Evolutionary conservation across 1,140 invertebrate genomes (phyloP), one percentile per base, ranked within the genome.

Genomic region (Sarcophaga bullata): DNA sequence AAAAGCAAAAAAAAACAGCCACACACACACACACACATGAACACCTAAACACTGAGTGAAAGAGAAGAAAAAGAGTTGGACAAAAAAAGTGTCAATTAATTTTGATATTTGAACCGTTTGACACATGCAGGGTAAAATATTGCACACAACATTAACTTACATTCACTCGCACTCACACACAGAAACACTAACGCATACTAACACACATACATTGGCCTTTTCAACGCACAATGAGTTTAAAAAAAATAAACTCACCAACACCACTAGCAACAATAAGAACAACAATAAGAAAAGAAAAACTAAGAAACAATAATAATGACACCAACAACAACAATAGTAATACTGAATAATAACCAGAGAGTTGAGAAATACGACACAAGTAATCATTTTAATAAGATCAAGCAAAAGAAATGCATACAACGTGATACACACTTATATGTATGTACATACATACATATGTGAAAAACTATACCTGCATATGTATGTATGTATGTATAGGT

Each of bases 21-120:
- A n/a, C 25, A 68, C 6, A 81, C 10, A 68, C 62, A 81, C 25
- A 2, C 25, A 2, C 25, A 37, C 25, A 37, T 2, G 25, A 37
- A 37, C 25, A 80, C 58, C 50, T 13, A 54, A 80, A 10, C 6
- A 75, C 73, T 37, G 1, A 75, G 47, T 75, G 83, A 81, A 47
- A 76, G 48, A 76, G 46, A 76, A 76, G 46, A 6, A 76, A 58
- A 7, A 58, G 7, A 58, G 54, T 15, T 76, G n/a, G 48, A 15
- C 46, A 50, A 48, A 78, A 78, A 78, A 78, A 78, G 75, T 78
- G 75, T 78, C 75, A 78, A 78, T 78, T 78, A 78, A 78, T 78
- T 78, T 78, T 78, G 75, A 78, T 78, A 78, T 78, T 50, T 78
- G 75, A 78, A 78, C 75, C 75, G 50, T 78, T 78, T 78, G 75